phyloP scores from a whole-genome alignment of 2,797 vertebrate species.

The Ctenopoma multispine region DNA sequence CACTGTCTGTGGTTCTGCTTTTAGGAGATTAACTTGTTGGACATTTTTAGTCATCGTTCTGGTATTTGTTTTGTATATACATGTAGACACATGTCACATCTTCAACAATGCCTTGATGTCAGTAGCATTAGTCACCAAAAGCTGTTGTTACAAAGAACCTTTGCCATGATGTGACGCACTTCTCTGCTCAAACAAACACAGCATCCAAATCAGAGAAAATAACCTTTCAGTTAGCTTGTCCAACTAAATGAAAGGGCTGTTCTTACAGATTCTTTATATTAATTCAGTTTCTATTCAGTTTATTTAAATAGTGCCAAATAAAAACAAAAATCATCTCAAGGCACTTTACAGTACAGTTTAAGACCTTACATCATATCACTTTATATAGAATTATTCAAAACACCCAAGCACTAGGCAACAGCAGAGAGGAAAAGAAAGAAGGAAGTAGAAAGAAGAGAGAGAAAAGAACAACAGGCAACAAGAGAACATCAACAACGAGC shows the following conservation, averaged over 20 bases:
- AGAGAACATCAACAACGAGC: no score
- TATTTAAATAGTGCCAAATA: no score
- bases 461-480: no score
- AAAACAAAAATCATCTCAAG: no score
- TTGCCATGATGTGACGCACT: not conserved
- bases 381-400: no score
- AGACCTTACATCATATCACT: no score
- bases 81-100: not conserved
- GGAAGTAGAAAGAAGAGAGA: no score
- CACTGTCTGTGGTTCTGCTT: not conserved
- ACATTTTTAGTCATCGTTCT: constrained; percentile 5
- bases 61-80: constrained; percentile 13
- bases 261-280: not conserved
- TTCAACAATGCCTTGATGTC: not conserved
- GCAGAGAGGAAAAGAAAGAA: no score
- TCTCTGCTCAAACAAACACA: constrained; percentile 9
- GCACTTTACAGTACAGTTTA: no score
- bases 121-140: constrained; percentile 1
- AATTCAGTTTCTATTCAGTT: no score
- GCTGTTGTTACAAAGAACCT: not conserved
- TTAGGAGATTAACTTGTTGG: not conserved
- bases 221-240: not conserved
- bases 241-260: constrained; percentile 1
- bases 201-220: not conserved
- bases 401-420: no score